These are phyloP conservation scores for Drosophila pseudoananassae DNA, from an alignment of 1,140 invertebrate species.

Conservation along the genomic window DNA sequence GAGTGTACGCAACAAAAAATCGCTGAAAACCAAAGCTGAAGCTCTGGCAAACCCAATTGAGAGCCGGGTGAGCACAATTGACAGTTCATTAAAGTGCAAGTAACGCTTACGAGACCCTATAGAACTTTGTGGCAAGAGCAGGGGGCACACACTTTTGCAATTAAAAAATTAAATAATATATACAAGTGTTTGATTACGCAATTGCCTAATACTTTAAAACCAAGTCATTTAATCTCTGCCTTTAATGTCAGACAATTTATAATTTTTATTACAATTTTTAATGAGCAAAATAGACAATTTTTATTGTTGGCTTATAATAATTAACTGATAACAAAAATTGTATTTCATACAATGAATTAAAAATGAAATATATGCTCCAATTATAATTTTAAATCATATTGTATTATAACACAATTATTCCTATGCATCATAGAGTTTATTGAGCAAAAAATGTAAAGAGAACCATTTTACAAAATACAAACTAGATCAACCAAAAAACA, in stretches of 20 bases:
- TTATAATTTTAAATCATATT: neutral
- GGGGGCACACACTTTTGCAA: neutral
- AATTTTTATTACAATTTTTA: neutral
- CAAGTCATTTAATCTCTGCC: neutral
- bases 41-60: constrained; percentile 18
- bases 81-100: constrained; percentile 49
- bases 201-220: neutral
- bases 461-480: constrained; percentile 19
- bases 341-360: no score
- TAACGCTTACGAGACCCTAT: constrained; percentile 37
- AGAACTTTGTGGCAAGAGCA: constrained; percentile 14
- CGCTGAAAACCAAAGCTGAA: constrained; percentile 1
- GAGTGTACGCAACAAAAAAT: neutral
- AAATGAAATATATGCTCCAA: neutral
- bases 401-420: neutral
- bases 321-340: neutral
- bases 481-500: constrained; percentile 1
- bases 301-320: no score
- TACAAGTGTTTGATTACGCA: neutral
- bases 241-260: neutral
- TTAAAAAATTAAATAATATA: neutral
- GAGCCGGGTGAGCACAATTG: constrained; percentile 42
- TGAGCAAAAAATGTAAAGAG: constrained; percentile 20
- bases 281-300: no score
- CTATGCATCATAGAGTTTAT: constrained; percentile 13